Conservation (phyloP, 2,113 vertebrate species). For the Acrocephalus arundinaceus region DNA sequence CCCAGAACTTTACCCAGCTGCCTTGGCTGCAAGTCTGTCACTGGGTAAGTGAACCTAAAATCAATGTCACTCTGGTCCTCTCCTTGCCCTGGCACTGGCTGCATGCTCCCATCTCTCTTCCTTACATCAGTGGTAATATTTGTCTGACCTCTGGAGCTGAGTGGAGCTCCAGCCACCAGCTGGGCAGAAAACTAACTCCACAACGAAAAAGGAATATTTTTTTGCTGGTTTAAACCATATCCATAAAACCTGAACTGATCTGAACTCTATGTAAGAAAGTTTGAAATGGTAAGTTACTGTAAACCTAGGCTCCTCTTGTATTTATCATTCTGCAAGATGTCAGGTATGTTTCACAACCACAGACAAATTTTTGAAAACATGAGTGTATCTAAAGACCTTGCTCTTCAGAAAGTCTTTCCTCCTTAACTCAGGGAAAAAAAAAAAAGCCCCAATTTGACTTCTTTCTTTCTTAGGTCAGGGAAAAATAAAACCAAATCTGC, state of each 20-base stretch:
- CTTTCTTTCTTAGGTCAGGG: not conserved
- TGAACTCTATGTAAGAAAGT: not conserved
- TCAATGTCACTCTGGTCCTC: fast-evolving
- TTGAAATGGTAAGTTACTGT: not conserved
- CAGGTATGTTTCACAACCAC: not conserved
- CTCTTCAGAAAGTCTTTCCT: not conserved
- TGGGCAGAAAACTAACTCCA: not conserved
- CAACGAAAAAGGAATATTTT: not conserved
- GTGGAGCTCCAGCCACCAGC: not conserved
- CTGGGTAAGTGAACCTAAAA: not conserved
- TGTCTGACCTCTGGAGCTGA: not conserved
- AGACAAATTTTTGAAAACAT: not conserved
- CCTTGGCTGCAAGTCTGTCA: not conserved
- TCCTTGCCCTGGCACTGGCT: not conserved
- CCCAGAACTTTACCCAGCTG: not conserved
- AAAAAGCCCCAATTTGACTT: not conserved
- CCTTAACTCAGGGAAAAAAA: not conserved
- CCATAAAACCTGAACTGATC: not conserved
- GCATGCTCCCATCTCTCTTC: not conserved
- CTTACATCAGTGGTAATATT: not conserved
- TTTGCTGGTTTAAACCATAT: not conserved
- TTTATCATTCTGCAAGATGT: not conserved
- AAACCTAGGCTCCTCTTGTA: not conserved
- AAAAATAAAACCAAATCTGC: not conserved
- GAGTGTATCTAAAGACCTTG: not conserved